Conservation (phyloP, 2,113 vertebrate species). For the Salvator merianae region DNA sequence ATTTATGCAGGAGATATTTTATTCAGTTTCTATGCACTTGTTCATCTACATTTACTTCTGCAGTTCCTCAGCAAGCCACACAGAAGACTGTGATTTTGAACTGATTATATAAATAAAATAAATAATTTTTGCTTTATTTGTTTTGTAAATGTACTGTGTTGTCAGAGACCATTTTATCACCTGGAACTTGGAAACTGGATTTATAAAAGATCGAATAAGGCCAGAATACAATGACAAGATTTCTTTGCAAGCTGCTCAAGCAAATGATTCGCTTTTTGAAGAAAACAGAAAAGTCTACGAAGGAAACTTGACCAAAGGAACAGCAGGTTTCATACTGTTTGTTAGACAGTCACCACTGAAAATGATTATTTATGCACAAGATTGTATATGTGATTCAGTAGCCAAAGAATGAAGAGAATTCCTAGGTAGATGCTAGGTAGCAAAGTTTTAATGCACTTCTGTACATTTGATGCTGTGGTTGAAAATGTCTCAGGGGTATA, state of each 20-base stretch:
- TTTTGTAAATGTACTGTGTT: slow-evolving; percentile 55
- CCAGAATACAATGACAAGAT: slow-evolving; percentile 60
- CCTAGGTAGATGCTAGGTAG: slow-evolving; percentile 1
- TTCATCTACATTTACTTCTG: too few relatives aligned
- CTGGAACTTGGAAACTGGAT: slow-evolving; percentile 74
- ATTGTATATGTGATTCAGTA: slow-evolving; percentile 4
- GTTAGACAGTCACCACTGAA: slow-evolving; percentile 14
- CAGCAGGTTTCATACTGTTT: slow-evolving; percentile 25
- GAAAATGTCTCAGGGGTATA: too few relatives aligned
- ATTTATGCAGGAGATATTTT: slow-evolving; percentile 39
- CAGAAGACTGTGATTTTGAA: slow-evolving; percentile 39
- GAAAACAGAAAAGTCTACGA: slow-evolving; percentile 36
- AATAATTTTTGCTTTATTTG: slow-evolving; percentile 57
- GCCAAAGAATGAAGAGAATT: slow-evolving; percentile 20
- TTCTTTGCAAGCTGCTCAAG: slow-evolving; percentile 41
- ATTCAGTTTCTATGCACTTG: slow-evolving; percentile 33
- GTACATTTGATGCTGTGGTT: too few relatives aligned
- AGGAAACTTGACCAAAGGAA: slow-evolving; percentile 20
- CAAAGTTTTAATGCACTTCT: too few relatives aligned
- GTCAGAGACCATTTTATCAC: slow-evolving; percentile 76
- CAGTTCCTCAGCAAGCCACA: too few relatives aligned
- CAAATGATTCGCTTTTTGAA: slow-evolving; percentile 31
- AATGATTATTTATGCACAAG: background rate
- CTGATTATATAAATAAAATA: slow-evolving; percentile 41
- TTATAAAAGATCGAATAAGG: slow-evolving; percentile 70